These are phyloP conservation scores for Palythoa grandis DNA, from an alignment of 92 coral and sea anemone genomes.

Conservation along the genomic window DNA sequence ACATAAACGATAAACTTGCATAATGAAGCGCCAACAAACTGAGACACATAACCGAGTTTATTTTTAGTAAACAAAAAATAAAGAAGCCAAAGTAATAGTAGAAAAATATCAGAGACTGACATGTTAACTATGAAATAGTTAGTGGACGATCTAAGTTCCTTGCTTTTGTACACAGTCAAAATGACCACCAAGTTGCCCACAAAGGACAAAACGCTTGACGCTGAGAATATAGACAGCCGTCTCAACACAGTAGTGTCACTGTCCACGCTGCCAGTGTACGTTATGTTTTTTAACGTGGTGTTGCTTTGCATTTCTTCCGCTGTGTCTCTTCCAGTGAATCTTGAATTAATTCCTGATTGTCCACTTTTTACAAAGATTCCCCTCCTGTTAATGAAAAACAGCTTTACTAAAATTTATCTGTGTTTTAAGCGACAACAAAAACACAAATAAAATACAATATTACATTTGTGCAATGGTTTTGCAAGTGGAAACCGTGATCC, in stretches of 20 bases:
- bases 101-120: not conserved
- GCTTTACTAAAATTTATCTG: no score
- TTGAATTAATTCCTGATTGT: no score
- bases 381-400: not conserved
- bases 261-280: not conserved
- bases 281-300: not conserved
- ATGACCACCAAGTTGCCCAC: slow-evolving; percentile 14
- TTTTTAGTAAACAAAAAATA: not conserved
- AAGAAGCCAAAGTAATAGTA: no score
- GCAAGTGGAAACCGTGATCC: no score
- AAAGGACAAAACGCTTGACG: slow-evolving; percentile 13
- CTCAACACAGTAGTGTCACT: not conserved
- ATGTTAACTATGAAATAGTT: slow-evolving; percentile 14
- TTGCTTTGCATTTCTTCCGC: not conserved
- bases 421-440: no score
- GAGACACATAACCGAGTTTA: not conserved
- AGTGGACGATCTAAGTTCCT: not conserved
- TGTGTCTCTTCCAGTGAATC: not conserved
- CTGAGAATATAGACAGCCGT: not conserved
- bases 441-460: no score
- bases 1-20: not conserved
- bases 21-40: not conserved
- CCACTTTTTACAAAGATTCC: not conserved
- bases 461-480: no score
- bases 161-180: slow-evolving; percentile 4